Conservation (phyloP, 2,113 vertebrate genomes). For the Hippocampus comes region DNA sequence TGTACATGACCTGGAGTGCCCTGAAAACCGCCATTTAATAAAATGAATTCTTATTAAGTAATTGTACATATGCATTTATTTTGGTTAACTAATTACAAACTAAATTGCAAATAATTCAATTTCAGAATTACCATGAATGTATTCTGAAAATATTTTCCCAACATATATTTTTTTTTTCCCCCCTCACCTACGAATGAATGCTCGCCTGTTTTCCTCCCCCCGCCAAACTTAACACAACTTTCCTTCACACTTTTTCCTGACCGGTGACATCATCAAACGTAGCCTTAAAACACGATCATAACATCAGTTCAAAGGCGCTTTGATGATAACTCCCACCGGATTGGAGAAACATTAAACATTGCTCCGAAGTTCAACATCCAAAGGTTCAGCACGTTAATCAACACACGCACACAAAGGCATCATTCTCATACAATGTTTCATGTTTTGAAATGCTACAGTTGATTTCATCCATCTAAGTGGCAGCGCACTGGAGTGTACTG, state of each 20-base stretch:
- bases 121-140: too few species aligned
- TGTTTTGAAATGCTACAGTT: slow-evolving; percentile 5
- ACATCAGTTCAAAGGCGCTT: slow-evolving; percentile 12
- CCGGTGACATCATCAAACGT: background rate
- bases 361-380: background rate
- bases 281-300: background rate
- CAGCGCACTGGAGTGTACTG: background rate
- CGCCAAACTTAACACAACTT: background rate
- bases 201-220: background rate
- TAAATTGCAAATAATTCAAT: background rate
- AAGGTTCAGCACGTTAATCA: background rate
- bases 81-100: background rate
- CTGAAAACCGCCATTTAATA: too few species aligned
- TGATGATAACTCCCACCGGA: background rate
- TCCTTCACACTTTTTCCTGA: background rate
- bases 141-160: background rate
- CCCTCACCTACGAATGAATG: background rate
- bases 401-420: background rate
- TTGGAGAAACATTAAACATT: too few species aligned
- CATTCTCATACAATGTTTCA: background rate
- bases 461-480: background rate
- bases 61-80: background rate
- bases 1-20: too few species aligned
- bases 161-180: too few species aligned
- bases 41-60: too few species aligned